Percentiles rank a stretch among this genome's conserved stretches.
Conservation (phyloP, 2,888 invertebrate genomes). For the Chelonus formosanus region DNA sequence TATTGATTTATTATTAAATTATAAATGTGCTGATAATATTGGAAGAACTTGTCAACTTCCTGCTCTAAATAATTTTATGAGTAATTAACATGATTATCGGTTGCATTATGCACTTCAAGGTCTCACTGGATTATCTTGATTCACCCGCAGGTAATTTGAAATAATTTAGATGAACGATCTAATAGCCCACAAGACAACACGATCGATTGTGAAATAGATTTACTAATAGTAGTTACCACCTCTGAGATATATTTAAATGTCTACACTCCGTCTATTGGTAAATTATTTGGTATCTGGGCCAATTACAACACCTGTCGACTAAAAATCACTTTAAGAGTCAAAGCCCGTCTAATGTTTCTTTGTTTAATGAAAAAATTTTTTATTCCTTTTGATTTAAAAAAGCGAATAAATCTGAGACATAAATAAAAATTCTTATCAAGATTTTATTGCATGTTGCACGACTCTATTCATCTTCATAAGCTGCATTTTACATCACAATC, state of each 20-base stretch:
- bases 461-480: not conserved
- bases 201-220: conserved; percentile 29
- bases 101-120: not conserved
- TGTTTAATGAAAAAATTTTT: not conserved
- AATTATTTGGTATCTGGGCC: conserved; percentile 55
- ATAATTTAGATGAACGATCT: conserved; percentile 1
- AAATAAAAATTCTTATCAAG: not conserved
- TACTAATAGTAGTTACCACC: conserved; percentile 12
- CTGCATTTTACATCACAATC: conserved; percentile 10
- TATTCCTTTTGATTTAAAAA: too few relatives aligned
- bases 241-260: conserved; percentile 48
- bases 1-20: too few relatives aligned
- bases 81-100: conserved; percentile 25
- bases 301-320: conserved; percentile 51
- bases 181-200: conserved; percentile 10
- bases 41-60: conserved; percentile 1
- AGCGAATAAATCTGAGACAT: not conserved
- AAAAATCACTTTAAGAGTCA: conserved; percentile 28
- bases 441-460: not conserved
- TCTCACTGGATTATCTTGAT: not conserved
- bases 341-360: not conserved
- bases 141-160: conserved; percentile 4
- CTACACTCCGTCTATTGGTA: conserved; percentile 48
- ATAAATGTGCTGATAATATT: too few relatives aligned
- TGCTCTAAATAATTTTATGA: conserved; percentile 19